phyloP scores from a whole-genome alignment of 1,140 invertebrate genomes.

The Zelostemma sp. region DNA sequence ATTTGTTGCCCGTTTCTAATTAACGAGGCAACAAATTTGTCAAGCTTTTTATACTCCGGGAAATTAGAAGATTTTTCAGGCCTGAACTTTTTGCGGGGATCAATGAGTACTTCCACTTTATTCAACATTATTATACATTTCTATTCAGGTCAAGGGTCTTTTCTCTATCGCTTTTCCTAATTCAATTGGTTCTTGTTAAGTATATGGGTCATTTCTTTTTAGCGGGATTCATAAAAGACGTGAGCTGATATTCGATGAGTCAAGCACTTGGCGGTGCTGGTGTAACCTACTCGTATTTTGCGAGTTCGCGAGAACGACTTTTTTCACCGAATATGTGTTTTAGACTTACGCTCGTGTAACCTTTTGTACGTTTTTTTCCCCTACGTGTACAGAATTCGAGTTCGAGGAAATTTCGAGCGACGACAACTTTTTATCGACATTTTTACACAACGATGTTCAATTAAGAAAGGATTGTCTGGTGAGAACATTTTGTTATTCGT shows the following conservation, averaged over 20 bases:
- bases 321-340: not conserved
- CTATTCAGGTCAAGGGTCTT: not conserved
- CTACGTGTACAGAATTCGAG: not conserved
- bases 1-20: no score
- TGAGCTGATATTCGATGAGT: conserved; percentile 7
- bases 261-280: conserved; percentile 9
- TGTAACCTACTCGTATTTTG: conserved; percentile 3
- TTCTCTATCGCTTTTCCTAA: conserved; percentile 1
- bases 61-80: no score
- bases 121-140: not conserved
- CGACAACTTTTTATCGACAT: no score
- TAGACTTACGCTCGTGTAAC: not conserved
- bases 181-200: conserved; percentile 23
- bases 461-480: no score
- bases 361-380: not conserved
- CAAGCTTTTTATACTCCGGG: no score
- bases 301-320: not conserved
- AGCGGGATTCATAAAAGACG: conserved; percentile 18
- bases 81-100: no score
- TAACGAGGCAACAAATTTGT: no score
- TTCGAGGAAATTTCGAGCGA: not conserved
- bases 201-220: conserved; percentile 18
- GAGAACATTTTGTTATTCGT: no score
- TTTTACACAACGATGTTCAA: no score
- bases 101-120: not conserved